These are phyloP conservation scores for Gila robusta DNA, from an alignment of 2,797 vertebrate species.

Conservation along the genomic window DNA sequence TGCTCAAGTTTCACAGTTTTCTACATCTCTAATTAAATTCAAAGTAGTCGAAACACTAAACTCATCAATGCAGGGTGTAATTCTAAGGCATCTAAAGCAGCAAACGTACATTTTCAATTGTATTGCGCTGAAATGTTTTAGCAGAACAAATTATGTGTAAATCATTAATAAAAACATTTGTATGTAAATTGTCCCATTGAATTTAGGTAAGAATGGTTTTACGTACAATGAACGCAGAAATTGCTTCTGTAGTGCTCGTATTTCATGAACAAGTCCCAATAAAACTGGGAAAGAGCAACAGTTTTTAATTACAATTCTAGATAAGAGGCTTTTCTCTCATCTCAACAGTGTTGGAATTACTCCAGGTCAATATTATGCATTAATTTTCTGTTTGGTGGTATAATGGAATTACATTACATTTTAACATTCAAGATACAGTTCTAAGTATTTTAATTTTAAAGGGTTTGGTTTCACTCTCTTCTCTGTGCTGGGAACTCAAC, in stretches of 20 bases:
- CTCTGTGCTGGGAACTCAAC: neutral
- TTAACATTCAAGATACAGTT: slow-evolving; percentile 26
- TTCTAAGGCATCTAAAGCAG: neutral
- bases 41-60: neutral
- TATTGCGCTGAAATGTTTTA: neutral
- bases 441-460: slow-evolving; percentile 10
- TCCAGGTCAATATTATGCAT: slow-evolving; percentile 18
- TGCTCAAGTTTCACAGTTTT: slow-evolving; percentile 4
- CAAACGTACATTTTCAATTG: neutral
- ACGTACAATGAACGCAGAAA: neutral
- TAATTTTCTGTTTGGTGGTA: slow-evolving; percentile 8
- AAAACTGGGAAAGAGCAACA: neutral
- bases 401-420: slow-evolving; percentile 30
- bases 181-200: slow-evolving; percentile 3
- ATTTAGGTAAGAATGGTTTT: neutral
- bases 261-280: slow-evolving; percentile 11
- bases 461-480: slow-evolving; percentile 3
- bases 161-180: neutral
- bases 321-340: slow-evolving; percentile 21
- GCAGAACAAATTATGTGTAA: neutral
- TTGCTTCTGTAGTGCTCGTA: neutral
- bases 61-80: slow-evolving; percentile 7
- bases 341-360: slow-evolving; percentile 1
- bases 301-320: slow-evolving; percentile 4
- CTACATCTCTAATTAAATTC: neutral